Evolutionary conservation across 2,797 vertebrate species (phyloP), one percentile per base, ranked within the genome.

Genomic region (Botia kubotai): DNA sequence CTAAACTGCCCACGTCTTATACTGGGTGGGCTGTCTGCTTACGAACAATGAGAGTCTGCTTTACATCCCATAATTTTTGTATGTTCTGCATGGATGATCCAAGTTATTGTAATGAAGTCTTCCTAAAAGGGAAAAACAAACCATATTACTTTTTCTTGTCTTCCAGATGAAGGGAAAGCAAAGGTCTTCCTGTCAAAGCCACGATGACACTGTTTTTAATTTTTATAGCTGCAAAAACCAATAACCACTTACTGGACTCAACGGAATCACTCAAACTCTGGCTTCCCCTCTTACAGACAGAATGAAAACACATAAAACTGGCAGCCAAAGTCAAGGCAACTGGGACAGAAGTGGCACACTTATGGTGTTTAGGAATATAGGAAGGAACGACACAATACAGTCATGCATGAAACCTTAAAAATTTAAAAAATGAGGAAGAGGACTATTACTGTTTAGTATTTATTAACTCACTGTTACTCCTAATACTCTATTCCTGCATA

Each of bases 201-300:
- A 93, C 90, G 90, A 92, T 90, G 89, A 94, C 90, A 92, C 89
- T 93, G 92, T 94, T 94, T 95, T 93, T 93, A 77, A 94, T 92
- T 82, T 70, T 77, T 77, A 79, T 74, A 83, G 74, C 72, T 29
- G 21, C 46, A 72, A 63, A 72, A 68, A 76, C 50, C 43, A 67
- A 84, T 84, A 76, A 58, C 57, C 69, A 55, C 58, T 58, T 21
- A 39, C 26, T 19, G 79, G 88, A 81, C 58, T 65, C 72, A 33
- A 53, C 75, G 77, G 79, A 82, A 71, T 75, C 23, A 16, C 75
- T 66, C 72, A 82, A 87, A 81, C 87, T 84, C 76, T 87, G 83
- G 88, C 82, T 84, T 62, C 79, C 52, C 63, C 33, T 78, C 66
- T 84, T 69, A 65, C 58, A 23, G 72, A 50, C 62, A 63, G 48